Conservation (phyloP, 2,888 invertebrate genomes). For the Stramonita haemastoma region DNA sequence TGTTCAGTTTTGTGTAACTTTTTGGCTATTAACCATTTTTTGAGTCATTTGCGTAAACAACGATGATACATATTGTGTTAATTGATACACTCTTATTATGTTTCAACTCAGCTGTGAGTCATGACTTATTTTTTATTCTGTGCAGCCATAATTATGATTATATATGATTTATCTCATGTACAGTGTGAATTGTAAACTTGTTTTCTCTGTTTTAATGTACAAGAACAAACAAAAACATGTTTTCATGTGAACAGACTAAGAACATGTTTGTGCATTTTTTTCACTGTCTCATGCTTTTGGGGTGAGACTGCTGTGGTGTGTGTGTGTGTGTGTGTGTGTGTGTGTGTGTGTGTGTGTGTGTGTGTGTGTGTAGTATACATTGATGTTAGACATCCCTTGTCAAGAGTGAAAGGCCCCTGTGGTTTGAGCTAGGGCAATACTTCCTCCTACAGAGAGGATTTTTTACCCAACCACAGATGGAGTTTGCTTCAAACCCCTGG, state of each 20-base stretch:
- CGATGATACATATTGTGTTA: not conserved
- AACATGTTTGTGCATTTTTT: not conserved
- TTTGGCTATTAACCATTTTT: not conserved
- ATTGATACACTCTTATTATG: constrained; percentile 8
- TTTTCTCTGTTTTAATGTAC: not conserved
- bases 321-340: no score
- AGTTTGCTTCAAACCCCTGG: no score
- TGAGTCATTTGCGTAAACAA: not conserved
- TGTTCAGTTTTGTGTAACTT: not conserved
- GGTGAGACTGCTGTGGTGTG: no score
- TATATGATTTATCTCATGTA: constrained; percentile 10
- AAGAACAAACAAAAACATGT: constrained; percentile 17
- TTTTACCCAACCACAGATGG: no score
- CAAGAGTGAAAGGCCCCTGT: no score
- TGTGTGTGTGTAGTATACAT: no score
- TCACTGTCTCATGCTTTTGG: no score
- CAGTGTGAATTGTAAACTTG: constrained; percentile 11
- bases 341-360: no score
- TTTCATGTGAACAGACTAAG: constrained; percentile 2
- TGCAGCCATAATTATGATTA: constrained; percentile 12
- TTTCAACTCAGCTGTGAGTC: not conserved
- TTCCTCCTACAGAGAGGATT: no score
- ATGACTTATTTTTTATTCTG: not conserved
- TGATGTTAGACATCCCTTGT: no score
- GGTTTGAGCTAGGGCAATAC: no score